Percentiles rank a stretch among this genome's conserved stretches.
phyloP scores from a whole-genome alignment of 2,888 invertebrate genomes.

The Taenaris catops region DNA sequence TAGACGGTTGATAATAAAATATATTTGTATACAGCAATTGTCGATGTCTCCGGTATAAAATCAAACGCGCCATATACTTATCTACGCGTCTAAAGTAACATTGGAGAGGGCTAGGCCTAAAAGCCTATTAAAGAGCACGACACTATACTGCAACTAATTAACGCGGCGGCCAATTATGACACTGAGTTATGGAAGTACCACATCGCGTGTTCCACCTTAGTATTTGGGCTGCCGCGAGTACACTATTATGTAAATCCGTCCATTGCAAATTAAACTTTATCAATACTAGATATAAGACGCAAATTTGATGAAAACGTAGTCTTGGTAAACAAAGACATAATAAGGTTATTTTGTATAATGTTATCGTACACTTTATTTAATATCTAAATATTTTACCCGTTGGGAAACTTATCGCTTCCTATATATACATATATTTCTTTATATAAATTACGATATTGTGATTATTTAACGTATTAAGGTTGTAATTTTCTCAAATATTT shows the following conservation, averaged over 20 bases:
- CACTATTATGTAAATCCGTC: constrained; percentile 6
- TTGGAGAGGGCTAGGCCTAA: constrained; percentile 12
- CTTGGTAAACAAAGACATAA: constrained; percentile 16
- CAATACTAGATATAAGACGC: background rate
- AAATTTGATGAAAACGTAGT: background rate
- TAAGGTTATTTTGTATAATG: constrained; percentile 16
- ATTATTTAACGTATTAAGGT: no score
- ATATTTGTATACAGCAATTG: no score
- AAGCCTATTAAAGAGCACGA: constrained; percentile 26
- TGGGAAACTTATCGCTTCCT: constrained; percentile 6
- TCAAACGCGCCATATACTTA: no score
- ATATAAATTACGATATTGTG: no score
- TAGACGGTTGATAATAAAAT: no score
- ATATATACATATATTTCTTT: no score
- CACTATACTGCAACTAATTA: constrained; percentile 41
- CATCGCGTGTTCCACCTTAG: constrained; percentile 47
- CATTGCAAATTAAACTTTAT: constrained; percentile 7
- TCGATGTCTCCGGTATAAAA: no score
- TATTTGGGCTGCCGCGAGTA: constrained; percentile 25
- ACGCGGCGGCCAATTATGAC: constrained; percentile 51
- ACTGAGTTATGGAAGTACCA: constrained; percentile 53
- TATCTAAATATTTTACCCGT: constrained; percentile 11
- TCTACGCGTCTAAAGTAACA: constrained; percentile 8
- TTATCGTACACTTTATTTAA: constrained; percentile 13
- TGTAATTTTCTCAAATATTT: no score